A percentile compares a stretch with the other conserved stretches of the same genome.
Conservation (phyloP, 2,888 invertebrate species). For the Dynastes grantii region DNA sequence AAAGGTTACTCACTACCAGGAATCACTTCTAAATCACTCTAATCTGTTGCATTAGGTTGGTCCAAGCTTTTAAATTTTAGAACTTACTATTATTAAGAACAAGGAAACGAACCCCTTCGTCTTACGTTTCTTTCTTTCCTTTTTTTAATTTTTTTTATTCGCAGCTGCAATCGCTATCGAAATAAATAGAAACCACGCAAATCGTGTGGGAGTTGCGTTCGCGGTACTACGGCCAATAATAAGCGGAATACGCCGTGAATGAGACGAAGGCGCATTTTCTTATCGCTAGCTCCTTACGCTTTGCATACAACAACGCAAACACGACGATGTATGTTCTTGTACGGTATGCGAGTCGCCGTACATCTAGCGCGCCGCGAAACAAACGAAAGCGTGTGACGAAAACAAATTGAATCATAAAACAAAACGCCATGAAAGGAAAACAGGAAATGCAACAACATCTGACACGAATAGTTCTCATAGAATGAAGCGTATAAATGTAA, state of each 20-base stretch:
- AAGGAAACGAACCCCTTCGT: too few relatives aligned
- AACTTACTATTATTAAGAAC: too few relatives aligned
- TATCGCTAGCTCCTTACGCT: not conserved
- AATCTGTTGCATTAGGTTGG: too few relatives aligned
- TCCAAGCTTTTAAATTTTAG: too few relatives aligned
- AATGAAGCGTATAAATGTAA: too few relatives aligned
- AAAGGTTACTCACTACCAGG: too few relatives aligned
- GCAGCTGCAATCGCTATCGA: too few relatives aligned
- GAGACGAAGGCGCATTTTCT: not conserved
- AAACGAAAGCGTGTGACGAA: constrained; percentile 6
- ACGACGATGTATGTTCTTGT: not conserved
- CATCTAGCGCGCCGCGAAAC: not conserved
- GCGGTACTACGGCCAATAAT: constrained; percentile 6
- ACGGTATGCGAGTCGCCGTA: too few relatives aligned
- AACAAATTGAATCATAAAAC: constrained; percentile 19
- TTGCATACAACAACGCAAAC: constrained; percentile 1
- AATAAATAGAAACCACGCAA: not conserved
- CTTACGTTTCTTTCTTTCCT: too few relatives aligned
- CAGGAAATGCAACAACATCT: not conserved
- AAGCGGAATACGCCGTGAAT: not conserved
- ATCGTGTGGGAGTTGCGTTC: not conserved
- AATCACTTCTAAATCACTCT: too few relatives aligned
- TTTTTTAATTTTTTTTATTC: too few relatives aligned
- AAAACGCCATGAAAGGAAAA: constrained; percentile 9
- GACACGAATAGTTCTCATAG: too few relatives aligned